These are phyloP conservation scores for Alectoris magna DNA, from an alignment of 2,797 vertebrate species.

Conservation along the genomic window DNA sequence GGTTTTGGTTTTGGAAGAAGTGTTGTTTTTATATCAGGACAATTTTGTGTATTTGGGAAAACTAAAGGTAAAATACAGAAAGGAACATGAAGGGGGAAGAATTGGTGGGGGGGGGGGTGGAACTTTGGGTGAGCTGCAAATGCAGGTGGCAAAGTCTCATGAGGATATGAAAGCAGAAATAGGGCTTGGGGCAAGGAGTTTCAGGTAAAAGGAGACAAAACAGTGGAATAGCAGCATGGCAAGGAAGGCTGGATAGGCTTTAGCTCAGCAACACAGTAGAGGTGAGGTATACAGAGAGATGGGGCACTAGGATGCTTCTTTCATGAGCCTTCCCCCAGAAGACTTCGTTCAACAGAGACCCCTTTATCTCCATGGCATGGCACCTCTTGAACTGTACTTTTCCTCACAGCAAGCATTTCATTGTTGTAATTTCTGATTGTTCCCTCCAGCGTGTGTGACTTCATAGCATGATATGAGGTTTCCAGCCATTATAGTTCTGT, in stretches of 20 bases:
- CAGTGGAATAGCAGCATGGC: background rate
- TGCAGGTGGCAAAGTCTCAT: background rate
- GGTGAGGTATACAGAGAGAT: background rate
- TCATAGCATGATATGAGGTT: background rate
- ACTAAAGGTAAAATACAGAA: background rate
- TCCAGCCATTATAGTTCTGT: background rate
- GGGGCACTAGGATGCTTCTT: too few relatives aligned
- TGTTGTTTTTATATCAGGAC: background rate
- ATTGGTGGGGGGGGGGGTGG: background rate
- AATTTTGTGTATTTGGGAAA: background rate
- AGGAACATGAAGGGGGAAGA: too few relatives aligned
- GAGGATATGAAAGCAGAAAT: background rate
- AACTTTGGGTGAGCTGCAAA: background rate
- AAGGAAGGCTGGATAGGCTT: background rate
- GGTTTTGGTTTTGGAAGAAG: background rate
- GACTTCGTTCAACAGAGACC: background rate
- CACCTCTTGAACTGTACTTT: background rate
- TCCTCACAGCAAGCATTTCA: background rate
- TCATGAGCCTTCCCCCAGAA: background rate
- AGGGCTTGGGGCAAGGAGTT: background rate
- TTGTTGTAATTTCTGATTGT: background rate
- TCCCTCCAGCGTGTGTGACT: background rate
- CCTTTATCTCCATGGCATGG: background rate
- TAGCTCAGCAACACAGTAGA: background rate
- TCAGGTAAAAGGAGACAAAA: background rate